Evolutionary conservation across 2,888 invertebrate genomes (phyloP).

Genomic region (Chirona hameri): DNA sequence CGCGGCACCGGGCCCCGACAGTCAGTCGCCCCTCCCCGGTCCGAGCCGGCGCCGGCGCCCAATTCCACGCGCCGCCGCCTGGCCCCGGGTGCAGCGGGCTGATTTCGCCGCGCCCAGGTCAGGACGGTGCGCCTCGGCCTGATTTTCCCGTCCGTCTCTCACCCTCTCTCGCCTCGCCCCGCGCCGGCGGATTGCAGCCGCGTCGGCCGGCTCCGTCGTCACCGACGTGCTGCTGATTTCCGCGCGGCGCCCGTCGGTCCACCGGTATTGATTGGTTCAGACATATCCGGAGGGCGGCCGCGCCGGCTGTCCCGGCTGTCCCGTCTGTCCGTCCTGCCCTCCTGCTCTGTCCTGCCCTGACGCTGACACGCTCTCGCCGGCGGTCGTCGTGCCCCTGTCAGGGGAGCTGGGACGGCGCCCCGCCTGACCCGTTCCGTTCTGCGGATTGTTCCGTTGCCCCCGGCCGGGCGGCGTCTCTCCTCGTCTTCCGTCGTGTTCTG

Average conservation of each 20-base stretch:
- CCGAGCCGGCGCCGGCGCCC: too few species aligned
- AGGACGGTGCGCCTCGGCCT: too few species aligned
- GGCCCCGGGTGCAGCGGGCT: too few species aligned
- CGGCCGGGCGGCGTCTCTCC: not conserved
- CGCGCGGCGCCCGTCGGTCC: not conserved
- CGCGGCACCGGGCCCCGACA: not conserved
- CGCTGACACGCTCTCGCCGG: not conserved
- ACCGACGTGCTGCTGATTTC: too few species aligned
- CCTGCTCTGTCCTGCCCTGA: too few species aligned
- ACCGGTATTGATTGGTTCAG: not conserved
- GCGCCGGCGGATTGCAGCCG: not conserved
- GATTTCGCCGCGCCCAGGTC: too few species aligned
- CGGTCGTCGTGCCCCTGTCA: not conserved
- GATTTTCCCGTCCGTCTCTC: not conserved
- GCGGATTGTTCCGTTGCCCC: not conserved
- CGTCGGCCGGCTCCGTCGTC: not conserved
- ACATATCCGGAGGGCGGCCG: not conserved
- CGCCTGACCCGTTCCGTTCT: too few species aligned
- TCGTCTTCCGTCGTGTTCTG: conserved; percentile 23
- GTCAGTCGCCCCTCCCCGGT: not conserved
- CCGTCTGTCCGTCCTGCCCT: not conserved
- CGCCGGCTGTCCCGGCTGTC: not conserved
- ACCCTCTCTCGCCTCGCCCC: not conserved
- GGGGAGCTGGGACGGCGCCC: not conserved
- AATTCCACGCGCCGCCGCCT: too few species aligned